Evolutionary conservation across 2,888 invertebrate genomes (phyloP).

Genomic region (Nebria brevicollis): DNA sequence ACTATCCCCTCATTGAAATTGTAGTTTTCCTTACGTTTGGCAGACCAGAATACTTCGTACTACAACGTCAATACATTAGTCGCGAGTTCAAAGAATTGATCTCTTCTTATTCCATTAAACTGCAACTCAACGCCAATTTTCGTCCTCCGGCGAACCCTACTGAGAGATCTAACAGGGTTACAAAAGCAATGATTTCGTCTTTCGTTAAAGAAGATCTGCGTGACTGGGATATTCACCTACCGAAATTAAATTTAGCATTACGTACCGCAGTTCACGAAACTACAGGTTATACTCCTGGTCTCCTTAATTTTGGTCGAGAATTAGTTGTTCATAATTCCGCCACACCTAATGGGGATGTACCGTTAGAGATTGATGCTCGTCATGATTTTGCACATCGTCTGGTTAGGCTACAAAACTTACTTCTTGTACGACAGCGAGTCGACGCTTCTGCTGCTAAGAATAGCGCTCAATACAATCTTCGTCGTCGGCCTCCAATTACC

Average conservation of each 20-base stretch:
- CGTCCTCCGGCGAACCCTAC: slow-evolving; percentile 51
- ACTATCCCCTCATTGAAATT: slow-evolving; percentile 29
- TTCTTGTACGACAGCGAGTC: slow-evolving; percentile 29
- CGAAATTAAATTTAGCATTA: no score
- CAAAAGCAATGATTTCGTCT: slow-evolving; percentile 49
- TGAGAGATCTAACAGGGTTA: slow-evolving; percentile 49
- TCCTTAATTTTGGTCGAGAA: no score
- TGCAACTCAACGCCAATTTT: slow-evolving; percentile 46
- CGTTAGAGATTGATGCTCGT: no score
- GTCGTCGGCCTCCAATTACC: neutral
- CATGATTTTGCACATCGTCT: slow-evolving; percentile 32
- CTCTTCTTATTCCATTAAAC: slow-evolving; percentile 31
- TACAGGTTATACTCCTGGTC: no score
- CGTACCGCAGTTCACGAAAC: no score
- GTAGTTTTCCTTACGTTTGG: no score
- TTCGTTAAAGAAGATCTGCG: slow-evolving; percentile 48
- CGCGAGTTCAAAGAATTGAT: slow-evolving; percentile 26
- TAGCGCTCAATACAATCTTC: slow-evolving; percentile 47
- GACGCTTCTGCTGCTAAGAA: slow-evolving; percentile 36
- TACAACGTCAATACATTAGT: slow-evolving; percentile 49
- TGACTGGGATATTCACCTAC: slow-evolving; percentile 47
- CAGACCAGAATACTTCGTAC: slow-evolving; percentile 16
- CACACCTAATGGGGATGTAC: no score
- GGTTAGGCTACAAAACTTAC: slow-evolving; percentile 25
- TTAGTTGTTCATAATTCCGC: no score